Conservation (phyloP, 1,140 invertebrate genomes). For the Bursaphelenchus mucronatus region DNA sequence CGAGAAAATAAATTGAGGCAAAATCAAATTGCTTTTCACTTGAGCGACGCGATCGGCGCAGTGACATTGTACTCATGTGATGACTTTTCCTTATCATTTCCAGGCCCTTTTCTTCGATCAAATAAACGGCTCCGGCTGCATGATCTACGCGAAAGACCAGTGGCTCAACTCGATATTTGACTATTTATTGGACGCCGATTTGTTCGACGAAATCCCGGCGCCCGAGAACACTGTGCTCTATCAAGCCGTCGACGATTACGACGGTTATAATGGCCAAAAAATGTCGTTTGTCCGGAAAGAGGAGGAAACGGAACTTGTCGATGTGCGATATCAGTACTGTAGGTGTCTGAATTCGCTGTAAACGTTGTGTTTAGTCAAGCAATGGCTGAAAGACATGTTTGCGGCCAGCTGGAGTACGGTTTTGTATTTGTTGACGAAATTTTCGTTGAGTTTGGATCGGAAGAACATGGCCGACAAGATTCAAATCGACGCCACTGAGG, state of each 20-base stretch:
- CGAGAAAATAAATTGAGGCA: no score
- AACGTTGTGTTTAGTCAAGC: constrained; percentile 18
- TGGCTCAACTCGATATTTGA: constrained; percentile 23
- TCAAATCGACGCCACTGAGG: constrained; percentile 23
- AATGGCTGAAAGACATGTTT: constrained; percentile 28
- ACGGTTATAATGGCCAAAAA: constrained; percentile 17
- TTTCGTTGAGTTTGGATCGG: constrained; percentile 26
- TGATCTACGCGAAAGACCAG: constrained; percentile 19
- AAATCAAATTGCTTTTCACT: no score
- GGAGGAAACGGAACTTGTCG: constrained; percentile 5
- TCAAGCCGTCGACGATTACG: constrained; percentile 11
- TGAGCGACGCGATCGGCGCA: no score
- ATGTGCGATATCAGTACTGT: constrained; percentile 15
- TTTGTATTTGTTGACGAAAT: constrained; percentile 16
- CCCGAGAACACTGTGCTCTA: neutral
- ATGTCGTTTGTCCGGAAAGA: constrained; percentile 5
- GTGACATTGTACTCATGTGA: no score
- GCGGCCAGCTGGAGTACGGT: constrained; percentile 33
- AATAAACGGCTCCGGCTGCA: constrained; percentile 9
- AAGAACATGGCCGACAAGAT: constrained; percentile 20
- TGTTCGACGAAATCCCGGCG: neutral
- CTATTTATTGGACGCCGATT: constrained; percentile 1
- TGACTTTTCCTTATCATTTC: neutral
- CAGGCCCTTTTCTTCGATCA: constrained; percentile 10
- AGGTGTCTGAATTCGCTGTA: neutral